Evolutionary conservation across 2,888 invertebrate genomes (phyloP).

Genomic region (Ophion costatus): DNA sequence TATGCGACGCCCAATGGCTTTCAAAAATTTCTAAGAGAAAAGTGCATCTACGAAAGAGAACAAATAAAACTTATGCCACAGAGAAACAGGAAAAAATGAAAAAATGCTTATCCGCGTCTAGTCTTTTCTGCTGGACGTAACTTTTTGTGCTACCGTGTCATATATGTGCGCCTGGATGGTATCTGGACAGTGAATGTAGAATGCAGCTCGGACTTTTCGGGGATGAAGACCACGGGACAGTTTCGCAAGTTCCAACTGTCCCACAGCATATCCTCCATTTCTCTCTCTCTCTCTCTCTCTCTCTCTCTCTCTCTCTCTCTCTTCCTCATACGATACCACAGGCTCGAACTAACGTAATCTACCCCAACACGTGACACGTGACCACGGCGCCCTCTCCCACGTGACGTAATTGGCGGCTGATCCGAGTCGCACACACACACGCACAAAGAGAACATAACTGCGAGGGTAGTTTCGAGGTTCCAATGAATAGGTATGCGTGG

Average conservation of each 20-base stretch:
- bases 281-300: conserved; percentile 21
- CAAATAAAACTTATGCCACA: not conserved
- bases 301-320: conserved; percentile 5
- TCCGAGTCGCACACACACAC: conserved; percentile 47
- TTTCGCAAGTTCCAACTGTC: conserved; percentile 39
- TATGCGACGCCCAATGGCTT: not conserved
- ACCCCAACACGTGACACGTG: conserved; percentile 78
- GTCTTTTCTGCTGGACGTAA: too few relatives aligned
- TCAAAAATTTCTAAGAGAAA: not conserved
- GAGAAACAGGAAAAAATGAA: too few relatives aligned
- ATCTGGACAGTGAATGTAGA: not conserved
- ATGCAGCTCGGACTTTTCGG: conserved; percentile 34
- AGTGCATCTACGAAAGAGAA: not conserved
- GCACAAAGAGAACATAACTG: not conserved
- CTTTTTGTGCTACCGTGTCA: too few relatives aligned
- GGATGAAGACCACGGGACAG: conserved; percentile 34
- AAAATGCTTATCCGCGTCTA: too few relatives aligned
- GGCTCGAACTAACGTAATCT: conserved; percentile 74
- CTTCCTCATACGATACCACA: conserved; percentile 56
- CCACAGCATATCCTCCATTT: conserved; percentile 22
- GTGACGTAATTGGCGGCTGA: conserved; percentile 67
- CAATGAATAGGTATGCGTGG: conserved; percentile 17
- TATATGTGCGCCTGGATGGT: not conserved
- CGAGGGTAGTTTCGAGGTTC: conserved; percentile 50
- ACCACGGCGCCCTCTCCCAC: conserved; percentile 64